Conservation (phyloP, 2,888 invertebrate species). For the Drosophila limbata region DNA sequence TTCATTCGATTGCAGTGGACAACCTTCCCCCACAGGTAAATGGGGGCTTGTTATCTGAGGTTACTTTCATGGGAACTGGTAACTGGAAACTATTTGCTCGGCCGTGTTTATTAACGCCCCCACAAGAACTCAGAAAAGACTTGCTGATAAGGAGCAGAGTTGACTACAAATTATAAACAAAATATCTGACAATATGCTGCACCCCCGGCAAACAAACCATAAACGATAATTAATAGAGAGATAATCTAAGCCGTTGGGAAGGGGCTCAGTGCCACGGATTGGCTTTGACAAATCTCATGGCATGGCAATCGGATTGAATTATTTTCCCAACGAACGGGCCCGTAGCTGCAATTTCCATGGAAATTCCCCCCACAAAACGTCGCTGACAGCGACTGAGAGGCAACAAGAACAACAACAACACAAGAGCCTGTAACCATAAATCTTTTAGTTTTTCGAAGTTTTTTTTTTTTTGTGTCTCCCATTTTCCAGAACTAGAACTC, state of each 20-base stretch:
- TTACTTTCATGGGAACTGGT: constrained; percentile 61
- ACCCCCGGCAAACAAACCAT: constrained; percentile 70
- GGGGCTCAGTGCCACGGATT: constrained; percentile 43
- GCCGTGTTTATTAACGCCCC: constrained; percentile 62
- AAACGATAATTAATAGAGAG: constrained; percentile 80
- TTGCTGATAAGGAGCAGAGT: constrained; percentile 50
- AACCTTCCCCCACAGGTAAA: constrained; percentile 19
- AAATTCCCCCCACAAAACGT: constrained; percentile 49
- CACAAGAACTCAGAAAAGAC: constrained; percentile 38
- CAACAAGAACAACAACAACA: constrained; percentile 34
- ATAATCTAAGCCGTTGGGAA: constrained; percentile 66
- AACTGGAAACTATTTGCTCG: constrained; percentile 27
- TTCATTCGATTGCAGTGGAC: constrained; percentile 35
- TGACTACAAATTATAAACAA: constrained; percentile 50
- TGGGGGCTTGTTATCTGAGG: constrained; percentile 46
- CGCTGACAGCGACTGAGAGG: constrained; percentile 57
- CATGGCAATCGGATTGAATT: constrained; percentile 74
- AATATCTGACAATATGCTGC: constrained; percentile 45
- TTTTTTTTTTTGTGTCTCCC: constrained; percentile 24
- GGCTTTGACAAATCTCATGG: constrained; percentile 66
- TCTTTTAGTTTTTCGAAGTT: constrained; percentile 43
- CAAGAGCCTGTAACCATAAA: constrained; percentile 64
- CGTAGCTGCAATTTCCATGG: constrained; percentile 66
- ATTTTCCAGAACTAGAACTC: constrained; percentile 64
- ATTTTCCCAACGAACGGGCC: constrained; percentile 69